Evolutionary conservation across 1,140 invertebrate species (phyloP), one percentile per base, ranked within the genome.

Genomic region (Sycophaga agraensis): DNA sequence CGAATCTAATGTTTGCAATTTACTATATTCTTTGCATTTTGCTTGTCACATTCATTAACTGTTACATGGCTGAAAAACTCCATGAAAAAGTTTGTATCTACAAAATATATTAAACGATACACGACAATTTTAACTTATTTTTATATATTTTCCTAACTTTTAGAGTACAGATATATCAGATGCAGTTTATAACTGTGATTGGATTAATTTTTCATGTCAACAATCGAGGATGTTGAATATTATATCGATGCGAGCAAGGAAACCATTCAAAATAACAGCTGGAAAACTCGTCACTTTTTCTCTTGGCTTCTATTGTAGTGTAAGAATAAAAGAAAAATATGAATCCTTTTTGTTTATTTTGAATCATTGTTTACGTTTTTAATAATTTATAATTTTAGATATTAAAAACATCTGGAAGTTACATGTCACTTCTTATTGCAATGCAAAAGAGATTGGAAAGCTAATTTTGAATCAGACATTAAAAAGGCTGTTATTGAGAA

Each of bases 401-500:
- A 28, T 40, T 74, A 3, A 72, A 70, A 62, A 71, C 54, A 34
- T 72, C 73, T 2, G 34, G 68, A 34, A 60, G 66, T 26, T 74
- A 74, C 37, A 53, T 72, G 34, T 74, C 58, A 22, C 43, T 60
- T 48, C 49, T 60, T 8, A 11, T 60, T 17, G 58, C 58, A 21
- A 21, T 46, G 6, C 42, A 16, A 28, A 31, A 60, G 16, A n/a
- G 48, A 17, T 12, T 59, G 9, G 19, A n/a, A n/a, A n/a, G n/a
- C n/a, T n/a, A n/a, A n/a, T n/a, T n/a, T n/a, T n/a, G n/a, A n/a
- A n/a, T n/a, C n/a, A n/a, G n/a, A n/a, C n/a, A n/a, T n/a, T n/a
- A n/a, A n/a, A n/a, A n/a, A n/a, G n/a, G n/a, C n/a, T n/a, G n/a
- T n/a, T n/a, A n/a, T n/a, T n/a, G n/a, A n/a, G n/a, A n/a, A n/a